phyloP scores from a whole-genome alignment of 2,797 vertebrate species.

The Gymnocypris eckloni region DNA sequence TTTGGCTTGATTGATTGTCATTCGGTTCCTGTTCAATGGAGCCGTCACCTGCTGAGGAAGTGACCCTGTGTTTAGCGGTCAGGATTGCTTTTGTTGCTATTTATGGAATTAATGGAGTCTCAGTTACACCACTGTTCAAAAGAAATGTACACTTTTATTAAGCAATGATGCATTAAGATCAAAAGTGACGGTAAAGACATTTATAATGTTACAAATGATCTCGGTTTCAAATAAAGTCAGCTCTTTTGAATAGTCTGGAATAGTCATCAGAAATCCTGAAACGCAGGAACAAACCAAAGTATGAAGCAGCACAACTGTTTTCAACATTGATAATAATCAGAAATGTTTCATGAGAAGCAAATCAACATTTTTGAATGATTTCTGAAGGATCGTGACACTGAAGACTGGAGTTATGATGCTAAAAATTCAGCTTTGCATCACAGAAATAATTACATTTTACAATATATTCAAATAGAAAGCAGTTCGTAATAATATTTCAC shows the following conservation, averaged over 20 bases:
- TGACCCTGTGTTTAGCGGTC: neutral
- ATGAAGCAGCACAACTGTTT: neutral
- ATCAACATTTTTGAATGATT: neutral
- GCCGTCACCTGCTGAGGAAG: conserved; percentile 30
- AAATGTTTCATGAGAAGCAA: neutral
- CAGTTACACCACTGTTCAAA: conserved; percentile 5
- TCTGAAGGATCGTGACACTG: neutral
- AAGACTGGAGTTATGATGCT: neutral
- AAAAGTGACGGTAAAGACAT: neutral
- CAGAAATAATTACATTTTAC: neutral
- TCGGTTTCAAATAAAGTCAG: neutral
- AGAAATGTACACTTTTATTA: neutral
- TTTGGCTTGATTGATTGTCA: conserved; percentile 39
- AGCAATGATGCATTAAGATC: neutral
- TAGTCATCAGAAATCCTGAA: neutral
- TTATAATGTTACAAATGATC: neutral
- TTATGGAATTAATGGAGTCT: neutral
- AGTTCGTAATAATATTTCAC: neutral
- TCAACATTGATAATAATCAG: neutral
- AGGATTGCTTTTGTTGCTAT: conserved; percentile 13
- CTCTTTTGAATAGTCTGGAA: neutral
- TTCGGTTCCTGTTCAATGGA: conserved; percentile 7
- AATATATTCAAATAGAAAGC: neutral
- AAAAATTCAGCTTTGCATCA: neutral
- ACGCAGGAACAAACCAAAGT: neutral